These are phyloP conservation scores for Holothuria scabra DNA, from an alignment of 53 echinoderm and acorn worm genomes.

Conservation along the genomic window DNA sequence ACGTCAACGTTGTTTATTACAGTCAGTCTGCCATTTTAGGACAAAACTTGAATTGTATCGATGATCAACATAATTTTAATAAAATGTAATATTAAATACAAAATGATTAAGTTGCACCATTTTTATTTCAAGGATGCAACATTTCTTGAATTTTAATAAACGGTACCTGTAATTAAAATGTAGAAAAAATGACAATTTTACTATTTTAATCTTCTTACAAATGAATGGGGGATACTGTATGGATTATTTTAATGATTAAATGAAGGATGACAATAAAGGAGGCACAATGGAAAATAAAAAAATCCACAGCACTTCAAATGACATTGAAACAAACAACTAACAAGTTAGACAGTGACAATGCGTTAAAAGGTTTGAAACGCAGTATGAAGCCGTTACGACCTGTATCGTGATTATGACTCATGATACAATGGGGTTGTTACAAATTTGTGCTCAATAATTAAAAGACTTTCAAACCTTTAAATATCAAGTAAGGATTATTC, in stretches of 20 bases:
- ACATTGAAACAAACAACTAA: conserved; percentile 1
- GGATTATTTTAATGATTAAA: neutral
- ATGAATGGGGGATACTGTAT: neutral
- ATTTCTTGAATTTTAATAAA: neutral
- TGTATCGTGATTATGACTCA: too few relatives aligned
- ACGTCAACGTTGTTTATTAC: too few relatives aligned
- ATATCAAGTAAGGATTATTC: too few relatives aligned
- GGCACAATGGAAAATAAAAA: neutral
- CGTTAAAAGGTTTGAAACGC: neutral
- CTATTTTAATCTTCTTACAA: neutral
- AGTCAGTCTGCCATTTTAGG: too few relatives aligned
- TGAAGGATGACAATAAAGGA: neutral
- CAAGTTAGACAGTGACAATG: conserved; percentile 2
- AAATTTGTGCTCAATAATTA: too few relatives aligned
- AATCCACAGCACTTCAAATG: neutral
- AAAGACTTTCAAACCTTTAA: too few relatives aligned
- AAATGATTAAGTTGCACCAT: neutral
- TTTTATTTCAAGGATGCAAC: neutral
- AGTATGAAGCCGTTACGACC: too few relatives aligned
- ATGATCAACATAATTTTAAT: too few relatives aligned
- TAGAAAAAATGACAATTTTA: neutral
- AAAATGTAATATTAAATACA: too few relatives aligned
- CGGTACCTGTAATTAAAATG: neutral
- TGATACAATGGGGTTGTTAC: too few relatives aligned
- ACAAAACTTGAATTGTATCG: too few relatives aligned